Evolutionary conservation across 2,888 invertebrate species (phyloP).

Genomic region (Cheilosia vulpina): DNA sequence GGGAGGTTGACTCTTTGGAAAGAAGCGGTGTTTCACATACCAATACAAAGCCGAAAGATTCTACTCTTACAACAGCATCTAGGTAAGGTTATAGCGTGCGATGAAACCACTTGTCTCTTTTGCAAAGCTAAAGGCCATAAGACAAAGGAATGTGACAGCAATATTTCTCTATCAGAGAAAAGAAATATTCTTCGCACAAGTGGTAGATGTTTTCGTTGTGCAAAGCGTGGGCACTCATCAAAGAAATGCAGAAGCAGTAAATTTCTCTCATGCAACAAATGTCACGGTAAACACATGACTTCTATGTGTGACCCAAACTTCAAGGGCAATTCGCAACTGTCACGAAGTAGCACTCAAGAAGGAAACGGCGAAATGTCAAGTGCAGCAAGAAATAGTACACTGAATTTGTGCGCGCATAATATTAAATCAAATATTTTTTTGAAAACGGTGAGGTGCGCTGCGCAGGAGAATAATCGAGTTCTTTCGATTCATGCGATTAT

Average conservation of each 20-base stretch:
- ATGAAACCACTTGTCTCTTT: neutral
- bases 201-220: slow-evolving; percentile 24
- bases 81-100: neutral
- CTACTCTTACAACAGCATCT: neutral
- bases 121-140: neutral
- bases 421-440: neutral
- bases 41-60: neutral
- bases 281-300: slow-evolving; percentile 15
- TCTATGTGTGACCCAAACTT: slow-evolving; percentile 11
- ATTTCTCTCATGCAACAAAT: slow-evolving; percentile 23
- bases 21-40: neutral
- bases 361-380: too few species aligned
- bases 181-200: neutral
- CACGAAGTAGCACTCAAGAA: neutral
- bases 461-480: neutral
- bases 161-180: too few species aligned
- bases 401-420: slow-evolving; percentile 22
- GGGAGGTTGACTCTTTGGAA: slow-evolving; percentile 15
- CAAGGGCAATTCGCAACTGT: too few species aligned
- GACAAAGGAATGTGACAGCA: too few species aligned
- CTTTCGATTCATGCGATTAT: slow-evolving; percentile 11
- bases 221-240: slow-evolving; percentile 31
- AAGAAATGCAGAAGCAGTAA: slow-evolving; percentile 36
- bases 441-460: slow-evolving; percentile 11
- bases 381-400: neutral